Evolutionary conservation across 2,113 vertebrate species (phyloP).

Genomic region (Proterorhinus semilunaris): DNA sequence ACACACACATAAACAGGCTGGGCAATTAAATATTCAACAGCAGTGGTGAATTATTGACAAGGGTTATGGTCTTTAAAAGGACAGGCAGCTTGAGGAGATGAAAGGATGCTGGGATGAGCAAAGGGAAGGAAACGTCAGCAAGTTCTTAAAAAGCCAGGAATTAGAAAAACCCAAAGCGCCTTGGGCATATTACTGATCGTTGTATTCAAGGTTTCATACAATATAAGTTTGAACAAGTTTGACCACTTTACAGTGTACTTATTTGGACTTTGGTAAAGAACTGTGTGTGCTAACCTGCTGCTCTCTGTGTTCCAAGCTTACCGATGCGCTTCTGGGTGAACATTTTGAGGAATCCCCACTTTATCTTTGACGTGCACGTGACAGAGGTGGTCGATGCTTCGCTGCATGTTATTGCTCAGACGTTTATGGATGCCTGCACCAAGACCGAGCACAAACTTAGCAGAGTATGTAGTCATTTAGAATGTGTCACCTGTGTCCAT

Average conservation of each 20-base stretch:
- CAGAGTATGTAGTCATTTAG: constrained; percentile 75
- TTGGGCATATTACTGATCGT: background rate
- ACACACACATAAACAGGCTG: constrained; percentile 22
- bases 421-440: constrained; percentile 98
- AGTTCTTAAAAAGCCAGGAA: constrained; percentile 12
- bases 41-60: constrained; percentile 45
- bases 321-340: constrained; percentile 95
- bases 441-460: constrained; percentile 97
- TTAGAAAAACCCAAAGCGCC: constrained; percentile 1
- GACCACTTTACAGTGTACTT: background rate
- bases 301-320: constrained; percentile 74
- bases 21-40: constrained; percentile 54
- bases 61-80: constrained; percentile 31
- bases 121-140: constrained; percentile 16
- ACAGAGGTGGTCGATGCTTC: constrained; percentile 94
- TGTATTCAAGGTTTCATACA: constrained; percentile 1
- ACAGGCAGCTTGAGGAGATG: constrained; percentile 17
- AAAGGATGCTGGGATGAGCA: constrained; percentile 22
- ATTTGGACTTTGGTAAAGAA: background rate
- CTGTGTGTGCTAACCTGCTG: background rate
- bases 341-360: constrained; percentile 96
- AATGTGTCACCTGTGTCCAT: background rate
- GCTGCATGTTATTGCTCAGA: constrained; percentile 95
- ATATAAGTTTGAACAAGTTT: background rate
- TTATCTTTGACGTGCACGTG: constrained; percentile 93